Evolutionary conservation across 2,888 invertebrate species (phyloP).

Genomic region (Urechis unicinctus): DNA sequence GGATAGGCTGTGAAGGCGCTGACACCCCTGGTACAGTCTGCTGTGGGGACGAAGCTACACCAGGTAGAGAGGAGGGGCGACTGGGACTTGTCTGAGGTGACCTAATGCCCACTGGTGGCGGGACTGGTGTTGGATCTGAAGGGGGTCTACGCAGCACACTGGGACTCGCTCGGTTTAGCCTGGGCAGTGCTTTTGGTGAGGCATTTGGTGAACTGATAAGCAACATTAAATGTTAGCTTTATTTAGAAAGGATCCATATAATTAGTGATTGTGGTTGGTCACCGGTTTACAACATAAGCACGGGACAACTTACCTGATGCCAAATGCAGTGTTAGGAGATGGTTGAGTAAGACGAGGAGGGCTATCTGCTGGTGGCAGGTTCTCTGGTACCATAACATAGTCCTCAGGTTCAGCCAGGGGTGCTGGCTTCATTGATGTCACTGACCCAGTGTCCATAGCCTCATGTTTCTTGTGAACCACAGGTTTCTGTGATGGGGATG

Average conservation of each 20-base stretch:
- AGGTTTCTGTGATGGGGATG: too few relatives aligned
- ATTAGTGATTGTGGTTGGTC: too few relatives aligned
- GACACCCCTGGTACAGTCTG: too few relatives aligned
- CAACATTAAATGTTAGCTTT: too few relatives aligned
- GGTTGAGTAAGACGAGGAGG: slow-evolving; percentile 9
- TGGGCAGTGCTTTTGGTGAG: too few relatives aligned
- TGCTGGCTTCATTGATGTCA: neutral
- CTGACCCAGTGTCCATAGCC: neutral
- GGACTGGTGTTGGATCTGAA: neutral
- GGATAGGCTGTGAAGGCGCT: slow-evolving; percentile 61
- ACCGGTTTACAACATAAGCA: too few relatives aligned
- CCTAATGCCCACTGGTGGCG: neutral
- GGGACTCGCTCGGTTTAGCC: neutral
- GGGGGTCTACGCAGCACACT: neutral
- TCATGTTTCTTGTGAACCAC: neutral
- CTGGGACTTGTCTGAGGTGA: slow-evolving; percentile 10
- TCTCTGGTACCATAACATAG: slow-evolving; percentile 44
- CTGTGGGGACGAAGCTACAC: slow-evolving; percentile 14
- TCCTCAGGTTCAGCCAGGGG: slow-evolving; percentile 23
- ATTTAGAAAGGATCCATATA: too few relatives aligned
- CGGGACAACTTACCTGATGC: too few relatives aligned
- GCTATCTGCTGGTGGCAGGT: too few relatives aligned
- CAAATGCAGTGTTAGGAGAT: too few relatives aligned
- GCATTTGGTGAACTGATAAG: too few relatives aligned
- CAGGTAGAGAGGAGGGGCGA: slow-evolving; percentile 28